Evolutionary conservation across 1,140 invertebrate species (phyloP).

Genomic region (Caenorhabditis elegans): DNA sequence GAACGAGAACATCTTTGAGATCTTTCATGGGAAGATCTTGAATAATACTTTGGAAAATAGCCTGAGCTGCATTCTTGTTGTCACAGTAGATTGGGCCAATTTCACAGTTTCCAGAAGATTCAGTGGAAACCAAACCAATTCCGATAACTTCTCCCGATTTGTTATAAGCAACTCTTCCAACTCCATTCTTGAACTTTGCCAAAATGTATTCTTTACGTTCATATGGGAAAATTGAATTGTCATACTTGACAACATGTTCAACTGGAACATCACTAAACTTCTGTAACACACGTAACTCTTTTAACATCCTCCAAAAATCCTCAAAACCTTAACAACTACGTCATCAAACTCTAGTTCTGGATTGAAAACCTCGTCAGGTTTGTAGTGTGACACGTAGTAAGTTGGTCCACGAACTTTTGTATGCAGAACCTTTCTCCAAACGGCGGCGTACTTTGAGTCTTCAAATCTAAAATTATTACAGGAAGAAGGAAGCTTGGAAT

Average conservation of each 20-base stretch:
- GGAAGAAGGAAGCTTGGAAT: not conserved
- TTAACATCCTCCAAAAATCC: not conserved
- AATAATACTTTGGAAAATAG: not conserved
- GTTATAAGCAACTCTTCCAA: not conserved
- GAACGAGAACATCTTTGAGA: not conserved
- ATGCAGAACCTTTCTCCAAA: slow-evolving; percentile 2
- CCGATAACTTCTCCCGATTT: not conserved
- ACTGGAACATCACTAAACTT: not conserved
- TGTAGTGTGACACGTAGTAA: not conserved
- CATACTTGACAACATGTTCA: not conserved
- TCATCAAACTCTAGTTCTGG: not conserved
- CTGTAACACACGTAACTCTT: not conserved
- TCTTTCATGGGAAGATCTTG: not conserved
- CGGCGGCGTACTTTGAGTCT: not conserved
- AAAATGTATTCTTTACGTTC: not conserved
- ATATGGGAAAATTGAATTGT: slow-evolving; percentile 5
- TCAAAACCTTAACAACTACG: not conserved
- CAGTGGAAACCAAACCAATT: not conserved
- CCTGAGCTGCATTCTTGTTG: not conserved
- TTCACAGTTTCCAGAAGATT: not conserved
- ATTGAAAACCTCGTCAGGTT: not conserved
- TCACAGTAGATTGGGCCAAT: not conserved
- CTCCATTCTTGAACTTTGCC: not conserved
- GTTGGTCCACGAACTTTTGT: not conserved
- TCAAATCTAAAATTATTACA: not conserved